Evolutionary conservation across 2,888 invertebrate genomes (phyloP).

Genomic region (Xanthorhoe designata): DNA sequence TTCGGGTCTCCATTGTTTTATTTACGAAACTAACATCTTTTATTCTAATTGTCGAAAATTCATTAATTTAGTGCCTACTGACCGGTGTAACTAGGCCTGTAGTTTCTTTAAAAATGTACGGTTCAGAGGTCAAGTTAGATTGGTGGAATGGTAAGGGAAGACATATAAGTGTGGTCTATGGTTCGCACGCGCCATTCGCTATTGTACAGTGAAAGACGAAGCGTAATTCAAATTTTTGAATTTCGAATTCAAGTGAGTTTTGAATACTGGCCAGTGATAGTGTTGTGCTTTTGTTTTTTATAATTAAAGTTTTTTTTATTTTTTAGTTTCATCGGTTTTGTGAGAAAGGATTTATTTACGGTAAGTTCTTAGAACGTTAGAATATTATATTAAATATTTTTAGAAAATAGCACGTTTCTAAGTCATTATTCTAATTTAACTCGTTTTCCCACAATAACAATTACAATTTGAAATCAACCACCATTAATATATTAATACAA

Average conservation of each 20-base stretch:
- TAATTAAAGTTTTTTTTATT: constrained; percentile 39
- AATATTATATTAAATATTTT: background rate
- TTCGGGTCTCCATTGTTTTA: constrained; percentile 61
- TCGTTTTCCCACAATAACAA: too few species aligned
- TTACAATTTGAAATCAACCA: too few species aligned
- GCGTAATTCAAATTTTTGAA: constrained; percentile 49
- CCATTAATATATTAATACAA: too few species aligned
- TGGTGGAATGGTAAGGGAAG: constrained; percentile 57
- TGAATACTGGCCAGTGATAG: constrained; percentile 50
- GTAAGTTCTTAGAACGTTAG: constrained; percentile 46
- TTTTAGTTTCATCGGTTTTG: constrained; percentile 50
- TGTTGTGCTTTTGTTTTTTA: constrained; percentile 42
- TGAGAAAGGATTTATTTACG: constrained; percentile 47
- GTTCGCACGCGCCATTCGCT: constrained; percentile 67
- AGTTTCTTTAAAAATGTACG: constrained; percentile 18
- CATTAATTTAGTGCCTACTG: constrained; percentile 66
- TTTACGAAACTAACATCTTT: constrained; percentile 60
- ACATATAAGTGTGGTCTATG: constrained; percentile 70
- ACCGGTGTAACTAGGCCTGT: constrained; percentile 28
- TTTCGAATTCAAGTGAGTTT: constrained; percentile 49
- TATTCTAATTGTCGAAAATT: constrained; percentile 69
- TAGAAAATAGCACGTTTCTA: too few species aligned
- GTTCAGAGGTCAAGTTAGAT: constrained; percentile 48
- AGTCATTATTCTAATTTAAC: too few species aligned
- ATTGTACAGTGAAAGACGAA: constrained; percentile 50